Evolutionary conservation across 2,888 invertebrate species (phyloP).

Genomic region (Onthophagus sagittarius): DNA sequence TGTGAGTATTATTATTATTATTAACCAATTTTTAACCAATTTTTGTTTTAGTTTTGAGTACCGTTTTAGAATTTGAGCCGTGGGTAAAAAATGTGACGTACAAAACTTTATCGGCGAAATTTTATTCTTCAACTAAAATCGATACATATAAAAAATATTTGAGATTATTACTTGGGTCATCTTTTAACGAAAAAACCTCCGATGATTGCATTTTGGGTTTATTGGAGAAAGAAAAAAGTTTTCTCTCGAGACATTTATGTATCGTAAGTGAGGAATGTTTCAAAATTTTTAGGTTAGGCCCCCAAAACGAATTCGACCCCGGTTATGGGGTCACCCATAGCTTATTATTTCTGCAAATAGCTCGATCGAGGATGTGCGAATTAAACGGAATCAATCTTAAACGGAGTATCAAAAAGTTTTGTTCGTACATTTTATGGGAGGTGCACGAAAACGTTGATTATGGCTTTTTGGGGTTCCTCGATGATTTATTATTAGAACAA

Average conservation of each 20-base stretch:
- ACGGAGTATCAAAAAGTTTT: conserved; percentile 29
- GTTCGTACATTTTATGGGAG: conserved; percentile 39
- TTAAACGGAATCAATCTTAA: conserved; percentile 20
- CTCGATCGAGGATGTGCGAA: conserved; percentile 33
- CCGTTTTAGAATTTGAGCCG: conserved; percentile 23
- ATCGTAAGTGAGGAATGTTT: conserved; percentile 27
- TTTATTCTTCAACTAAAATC: neutral
- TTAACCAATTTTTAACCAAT: conserved; percentile 5
- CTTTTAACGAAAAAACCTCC: conserved; percentile 27
- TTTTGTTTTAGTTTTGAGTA: conserved; percentile 25
- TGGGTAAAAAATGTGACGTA: conserved; percentile 26
- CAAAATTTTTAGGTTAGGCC: conserved; percentile 24
- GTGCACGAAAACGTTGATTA: conserved; percentile 32
- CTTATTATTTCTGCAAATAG: conserved; percentile 42
- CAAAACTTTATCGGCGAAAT: neutral
- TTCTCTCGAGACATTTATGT: conserved; percentile 26
- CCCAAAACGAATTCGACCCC: conserved; percentile 31
- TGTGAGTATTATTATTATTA: conserved; percentile 16
- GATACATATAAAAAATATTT: conserved; percentile 20
- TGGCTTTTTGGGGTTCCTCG: conserved; percentile 32
- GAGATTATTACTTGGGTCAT: conserved; percentile 20
- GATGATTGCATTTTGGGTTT: conserved; percentile 29
- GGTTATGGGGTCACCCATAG: conserved; percentile 47
- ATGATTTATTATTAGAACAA: conserved; percentile 40
- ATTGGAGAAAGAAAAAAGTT: conserved; percentile 18